Conservation (phyloP, 2,888 invertebrate genomes). For the Panopea generosa region DNA sequence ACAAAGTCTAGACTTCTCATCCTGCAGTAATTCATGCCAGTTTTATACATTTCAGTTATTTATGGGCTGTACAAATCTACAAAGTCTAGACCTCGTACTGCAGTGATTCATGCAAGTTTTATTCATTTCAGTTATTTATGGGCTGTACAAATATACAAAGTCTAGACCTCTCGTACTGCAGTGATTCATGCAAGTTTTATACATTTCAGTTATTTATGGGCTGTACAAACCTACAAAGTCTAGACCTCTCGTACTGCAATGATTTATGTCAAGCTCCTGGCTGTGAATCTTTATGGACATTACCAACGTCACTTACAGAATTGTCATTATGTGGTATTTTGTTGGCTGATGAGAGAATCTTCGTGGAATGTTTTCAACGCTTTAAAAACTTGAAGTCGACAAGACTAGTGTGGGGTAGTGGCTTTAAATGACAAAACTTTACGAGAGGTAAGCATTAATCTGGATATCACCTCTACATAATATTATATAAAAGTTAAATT, state of each 20-base stretch:
- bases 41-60: constrained; percentile 78
- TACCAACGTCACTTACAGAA: constrained; percentile 75
- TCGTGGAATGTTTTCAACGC: constrained; percentile 77
- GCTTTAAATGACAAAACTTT: constrained; percentile 80
- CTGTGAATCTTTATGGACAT: constrained; percentile 72
- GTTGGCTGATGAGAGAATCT: constrained; percentile 72
- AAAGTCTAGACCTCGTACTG: constrained; percentile 80
- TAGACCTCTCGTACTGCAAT: constrained; percentile 82
- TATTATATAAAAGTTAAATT: too few relatives aligned
- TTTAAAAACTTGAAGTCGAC: constrained; percentile 70
- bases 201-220: constrained; percentile 75
- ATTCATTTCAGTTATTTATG: constrained; percentile 75
- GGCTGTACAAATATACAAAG: constrained; percentile 73
- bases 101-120: constrained; percentile 63
- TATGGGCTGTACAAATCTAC: constrained; percentile 74
- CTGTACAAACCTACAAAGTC: constrained; percentile 71
- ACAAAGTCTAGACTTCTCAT: constrained; percentile 63
- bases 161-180: constrained; percentile 82
- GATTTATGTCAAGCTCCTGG: constrained; percentile 68
- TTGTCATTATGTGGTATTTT: constrained; percentile 80
- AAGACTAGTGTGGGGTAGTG: constrained; percentile 79
- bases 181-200: constrained; percentile 64
- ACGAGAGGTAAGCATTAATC: constrained; percentile 67
- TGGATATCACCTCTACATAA: background rate
- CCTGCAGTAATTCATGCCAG: too few relatives aligned